phyloP scores from a whole-genome alignment of 1,140 invertebrate genomes.

The Drosophila biarmipes region DNA sequence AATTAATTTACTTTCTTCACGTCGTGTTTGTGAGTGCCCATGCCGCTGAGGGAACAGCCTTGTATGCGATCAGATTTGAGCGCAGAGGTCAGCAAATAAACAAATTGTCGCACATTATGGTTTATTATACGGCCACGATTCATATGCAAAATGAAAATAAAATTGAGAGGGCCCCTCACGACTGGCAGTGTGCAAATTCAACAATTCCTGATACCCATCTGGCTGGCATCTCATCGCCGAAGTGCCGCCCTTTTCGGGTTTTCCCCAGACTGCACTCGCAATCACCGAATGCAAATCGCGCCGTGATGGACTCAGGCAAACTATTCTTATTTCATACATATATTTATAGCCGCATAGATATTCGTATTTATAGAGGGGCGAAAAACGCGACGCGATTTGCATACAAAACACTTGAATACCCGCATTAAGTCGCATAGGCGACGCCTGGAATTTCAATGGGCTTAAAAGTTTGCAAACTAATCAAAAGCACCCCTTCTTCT shows the following conservation, averaged over 20 bases:
- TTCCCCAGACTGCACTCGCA: conserved; percentile 33
- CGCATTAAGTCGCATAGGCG: conserved; percentile 12
- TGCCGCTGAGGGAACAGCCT: conserved; percentile 69
- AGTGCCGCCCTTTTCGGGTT: conserved; percentile 46
- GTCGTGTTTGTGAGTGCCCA: conserved; percentile 45
- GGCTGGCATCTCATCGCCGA: conserved; percentile 19
- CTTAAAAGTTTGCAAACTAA: conserved; percentile 55
- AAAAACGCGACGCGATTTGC: conserved; percentile 62
- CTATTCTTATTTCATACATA: conserved; percentile 47
- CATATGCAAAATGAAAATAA: conserved; percentile 29
- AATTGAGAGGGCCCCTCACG: conserved; percentile 11
- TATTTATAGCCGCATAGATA: conserved; percentile 13
- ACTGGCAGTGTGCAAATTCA: conserved; percentile 32
- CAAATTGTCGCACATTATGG: conserved; percentile 72
- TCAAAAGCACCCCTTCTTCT: conserved; percentile 37
- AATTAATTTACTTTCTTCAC: conserved; percentile 82
- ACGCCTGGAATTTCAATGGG: conserved; percentile 57
- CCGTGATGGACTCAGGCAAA: conserved; percentile 37
- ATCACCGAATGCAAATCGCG: conserved; percentile 21
- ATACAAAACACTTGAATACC: conserved; percentile 66
- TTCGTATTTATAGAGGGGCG: conserved; percentile 34
- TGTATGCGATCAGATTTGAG: conserved; percentile 83
- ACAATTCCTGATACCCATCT: conserved; percentile 29
- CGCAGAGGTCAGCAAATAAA: conserved; percentile 83
- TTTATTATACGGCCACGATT: conserved; percentile 43